Evolutionary conservation across 1,140 invertebrate genomes (phyloP).

Genomic region (Phthorimaea operculella): DNA sequence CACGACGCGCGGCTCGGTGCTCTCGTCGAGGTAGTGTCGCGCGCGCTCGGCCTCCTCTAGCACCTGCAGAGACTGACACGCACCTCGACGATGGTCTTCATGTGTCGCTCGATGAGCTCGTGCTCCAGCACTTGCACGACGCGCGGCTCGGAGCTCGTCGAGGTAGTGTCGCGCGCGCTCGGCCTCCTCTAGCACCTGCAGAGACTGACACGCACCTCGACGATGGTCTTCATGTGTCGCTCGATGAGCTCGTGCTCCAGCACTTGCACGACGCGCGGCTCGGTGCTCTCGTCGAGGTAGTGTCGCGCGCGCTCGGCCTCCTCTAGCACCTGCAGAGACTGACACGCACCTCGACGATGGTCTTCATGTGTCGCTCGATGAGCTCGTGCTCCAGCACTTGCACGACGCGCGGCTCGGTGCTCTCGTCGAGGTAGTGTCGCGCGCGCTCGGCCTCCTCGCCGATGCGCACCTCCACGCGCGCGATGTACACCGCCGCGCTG

Average conservation of each 20-base stretch:
- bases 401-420: constrained; percentile 94
- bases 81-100: constrained; percentile 90
- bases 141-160: constrained; percentile 90
- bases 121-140: constrained; percentile 98
- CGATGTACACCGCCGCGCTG: constrained; percentile 98
- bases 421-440: constrained; percentile 97
- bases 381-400: constrained; percentile 97
- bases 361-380: constrained; percentile 99
- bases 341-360: constrained; percentile 76
- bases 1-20: constrained; percentile 94
- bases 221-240: constrained; percentile 98
- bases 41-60: constrained; percentile 98
- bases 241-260: constrained; percentile 98
- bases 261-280: constrained; percentile 94
- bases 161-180: constrained; percentile 98
- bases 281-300: constrained; percentile 92
- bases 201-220: constrained; percentile 74
- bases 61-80: too few species aligned
- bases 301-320: constrained; percentile 81
- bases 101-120: constrained; percentile 98
- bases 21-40: constrained; percentile 98
- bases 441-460: constrained; percentile 97
- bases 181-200: constrained; percentile 97
- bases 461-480: constrained; percentile 97
- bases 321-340: too few species aligned